phyloP scores from a whole-genome alignment of 2,113 vertebrate genomes.

The Argyrosomus japonicus region DNA sequence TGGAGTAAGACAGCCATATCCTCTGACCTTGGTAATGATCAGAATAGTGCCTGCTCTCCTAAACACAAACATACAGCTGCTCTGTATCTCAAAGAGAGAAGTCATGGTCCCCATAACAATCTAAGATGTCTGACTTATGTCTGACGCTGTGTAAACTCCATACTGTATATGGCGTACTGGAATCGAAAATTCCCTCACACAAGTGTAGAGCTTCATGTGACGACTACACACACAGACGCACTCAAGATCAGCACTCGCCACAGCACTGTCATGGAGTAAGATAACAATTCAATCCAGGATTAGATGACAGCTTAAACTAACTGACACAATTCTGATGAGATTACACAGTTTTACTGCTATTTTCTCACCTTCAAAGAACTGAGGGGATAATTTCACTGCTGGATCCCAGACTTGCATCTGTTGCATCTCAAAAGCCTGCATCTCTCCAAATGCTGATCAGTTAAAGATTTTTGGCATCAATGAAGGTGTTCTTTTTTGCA shows the following conservation, averaged over 20 bases:
- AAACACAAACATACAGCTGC: too few relatives aligned
- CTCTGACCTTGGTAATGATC: too few relatives aligned
- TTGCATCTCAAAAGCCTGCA: neutral
- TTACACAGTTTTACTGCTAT: neutral
- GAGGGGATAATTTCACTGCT: neutral
- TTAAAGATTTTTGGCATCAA: neutral
- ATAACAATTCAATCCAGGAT: neutral
- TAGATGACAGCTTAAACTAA: neutral
- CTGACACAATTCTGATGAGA: neutral
- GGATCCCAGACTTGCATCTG: neutral
- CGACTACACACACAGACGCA: neutral
- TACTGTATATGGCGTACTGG: too few relatives aligned
- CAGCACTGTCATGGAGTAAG: neutral
- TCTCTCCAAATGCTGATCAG: neutral
- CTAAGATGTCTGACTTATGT: too few relatives aligned
- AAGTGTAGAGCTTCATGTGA: neutral
- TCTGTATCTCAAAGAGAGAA: too few relatives aligned
- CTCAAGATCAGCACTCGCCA: neutral
- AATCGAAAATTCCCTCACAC: too few relatives aligned
- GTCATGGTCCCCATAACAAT: too few relatives aligned
- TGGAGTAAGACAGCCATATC: too few relatives aligned
- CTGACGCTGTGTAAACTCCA: too few relatives aligned
- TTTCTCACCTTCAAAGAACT: neutral
- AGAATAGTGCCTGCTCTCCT: too few relatives aligned
- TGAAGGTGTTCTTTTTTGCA: neutral